phyloP scores from a whole-genome alignment of 1,140 invertebrate species.

The Oryctes rhinoceros region DNA sequence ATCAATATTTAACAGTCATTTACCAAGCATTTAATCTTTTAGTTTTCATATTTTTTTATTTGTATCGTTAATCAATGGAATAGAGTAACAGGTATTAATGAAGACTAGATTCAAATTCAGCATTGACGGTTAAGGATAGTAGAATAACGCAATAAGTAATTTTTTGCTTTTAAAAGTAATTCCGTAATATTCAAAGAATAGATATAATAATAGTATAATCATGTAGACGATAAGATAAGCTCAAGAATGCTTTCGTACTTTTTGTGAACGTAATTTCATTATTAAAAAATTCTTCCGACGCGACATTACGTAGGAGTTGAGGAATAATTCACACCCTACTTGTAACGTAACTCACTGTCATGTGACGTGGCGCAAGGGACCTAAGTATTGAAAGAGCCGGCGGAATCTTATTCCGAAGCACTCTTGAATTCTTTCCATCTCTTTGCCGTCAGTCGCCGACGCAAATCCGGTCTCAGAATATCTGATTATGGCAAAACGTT shows the following conservation, averaged over 20 bases:
- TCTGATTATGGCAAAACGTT: slow-evolving; percentile 37
- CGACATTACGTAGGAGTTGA: neutral
- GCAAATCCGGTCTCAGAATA: slow-evolving; percentile 30
- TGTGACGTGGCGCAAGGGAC: slow-evolving; percentile 9
- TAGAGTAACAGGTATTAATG: too few relatives aligned
- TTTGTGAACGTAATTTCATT: slow-evolving; percentile 19
- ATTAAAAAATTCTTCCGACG: slow-evolving; percentile 25
- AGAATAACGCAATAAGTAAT: too few relatives aligned
- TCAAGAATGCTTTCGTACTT: neutral
- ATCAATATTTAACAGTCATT: too few relatives aligned
- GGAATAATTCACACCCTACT: slow-evolving; percentile 22
- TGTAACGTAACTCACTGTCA: slow-evolving; percentile 27
- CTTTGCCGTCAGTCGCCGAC: slow-evolving; percentile 3
- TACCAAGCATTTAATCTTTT: too few relatives aligned
- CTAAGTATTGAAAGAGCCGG: slow-evolving; percentile 1
- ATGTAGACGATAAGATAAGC: neutral
- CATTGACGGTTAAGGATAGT: too few relatives aligned
- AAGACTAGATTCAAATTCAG: too few relatives aligned
- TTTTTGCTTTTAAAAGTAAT: too few relatives aligned
- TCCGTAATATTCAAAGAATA: too few relatives aligned
- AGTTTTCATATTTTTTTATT: too few relatives aligned
- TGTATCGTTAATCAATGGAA: too few relatives aligned
- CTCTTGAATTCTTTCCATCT: slow-evolving; percentile 24
- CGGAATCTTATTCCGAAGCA: slow-evolving; percentile 22
- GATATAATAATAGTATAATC: too few relatives aligned